phyloP scores from a whole-genome alignment of 1,140 invertebrate species.

The Papilio dardanus region DNA sequence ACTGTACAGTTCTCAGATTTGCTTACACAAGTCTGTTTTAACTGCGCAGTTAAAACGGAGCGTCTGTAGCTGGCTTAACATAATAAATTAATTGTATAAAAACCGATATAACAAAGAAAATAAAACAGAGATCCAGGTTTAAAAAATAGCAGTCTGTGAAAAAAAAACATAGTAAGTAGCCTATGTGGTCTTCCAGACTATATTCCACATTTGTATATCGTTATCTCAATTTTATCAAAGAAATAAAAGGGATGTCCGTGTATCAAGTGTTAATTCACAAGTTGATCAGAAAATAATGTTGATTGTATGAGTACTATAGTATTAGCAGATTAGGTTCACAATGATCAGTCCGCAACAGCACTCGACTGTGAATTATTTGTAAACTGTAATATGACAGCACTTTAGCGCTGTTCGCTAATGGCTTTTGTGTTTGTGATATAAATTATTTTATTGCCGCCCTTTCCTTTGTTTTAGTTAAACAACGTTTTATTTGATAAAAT shows the following conservation, averaged over 20 bases:
- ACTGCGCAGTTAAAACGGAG: too few relatives aligned
- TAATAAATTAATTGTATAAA: too few relatives aligned
- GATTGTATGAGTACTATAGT: neutral
- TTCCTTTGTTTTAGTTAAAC: constrained; percentile 20
- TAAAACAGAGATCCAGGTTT: too few relatives aligned
- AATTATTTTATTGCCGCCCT: constrained; percentile 28
- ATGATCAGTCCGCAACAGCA: constrained; percentile 7
- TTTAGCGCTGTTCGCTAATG: constrained; percentile 32
- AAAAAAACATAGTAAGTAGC: too few relatives aligned
- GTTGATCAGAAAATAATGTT: too few relatives aligned
- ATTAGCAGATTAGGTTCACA: neutral
- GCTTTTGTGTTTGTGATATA: constrained; percentile 24
- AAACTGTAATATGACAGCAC: constrained; percentile 26
- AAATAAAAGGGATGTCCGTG: neutral
- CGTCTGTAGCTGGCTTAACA: too few relatives aligned
- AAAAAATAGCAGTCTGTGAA: too few relatives aligned
- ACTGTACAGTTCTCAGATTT: too few relatives aligned
- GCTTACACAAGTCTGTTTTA: too few relatives aligned
- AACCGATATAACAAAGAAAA: too few relatives aligned
- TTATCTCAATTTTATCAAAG: neutral
- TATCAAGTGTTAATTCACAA: too few relatives aligned
- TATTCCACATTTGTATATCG: neutral
- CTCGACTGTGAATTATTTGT: constrained; percentile 22
- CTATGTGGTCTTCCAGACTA: too few relatives aligned
- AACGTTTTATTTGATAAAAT: neutral